Evolutionary conservation across 2,797 vertebrate genomes (phyloP), one percentile per base, ranked within the genome.

Genomic region (Alosa sapidissima): DNA sequence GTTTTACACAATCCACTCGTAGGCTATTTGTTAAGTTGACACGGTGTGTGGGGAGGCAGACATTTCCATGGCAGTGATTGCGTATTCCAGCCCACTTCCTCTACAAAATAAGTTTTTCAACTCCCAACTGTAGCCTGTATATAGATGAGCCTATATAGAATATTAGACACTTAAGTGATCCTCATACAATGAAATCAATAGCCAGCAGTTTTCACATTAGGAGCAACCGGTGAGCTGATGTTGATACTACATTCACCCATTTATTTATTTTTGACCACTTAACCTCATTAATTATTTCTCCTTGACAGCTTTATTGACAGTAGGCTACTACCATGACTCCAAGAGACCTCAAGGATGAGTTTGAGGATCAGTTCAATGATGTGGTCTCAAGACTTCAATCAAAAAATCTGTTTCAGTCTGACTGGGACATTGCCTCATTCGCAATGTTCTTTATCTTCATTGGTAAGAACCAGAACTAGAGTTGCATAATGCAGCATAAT

Each of bases 391-490:
- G 94, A n/a, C 86, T 97, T 49, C 60, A 91, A 86, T 94, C 92
- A 60, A 96, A 93, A 60, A 51, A 96, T 24, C 36, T 95, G 47
- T 97, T 98, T 90, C 96, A 96, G 92, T 96, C 96, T 0, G 90
- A 94, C 83, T 97, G 97, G 97, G 97, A 97, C 90, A 95, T 95
- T 0, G 95, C 90, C 0, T 94, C 95, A 0, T 96, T 96, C 0
- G 93, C 92, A 0, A 33, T 97, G 86, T 96, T 97, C 90, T 96
- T 97, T 87, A 92, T 93, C 60, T 97, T 97, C 83, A 91, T 96
- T 0, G 96, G 97, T 97, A 89, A 94, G 95, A 86, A 7, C 65
- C 33, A 72, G n/a, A 14, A 55, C 54, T 60, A 21, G 33, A 33
- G 19, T 6, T 62, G 7, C 8, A 16, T 72, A 36, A 14, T 36